phyloP scores from a whole-genome alignment of 2,797 vertebrate genomes.

The Pampus argenteus region DNA sequence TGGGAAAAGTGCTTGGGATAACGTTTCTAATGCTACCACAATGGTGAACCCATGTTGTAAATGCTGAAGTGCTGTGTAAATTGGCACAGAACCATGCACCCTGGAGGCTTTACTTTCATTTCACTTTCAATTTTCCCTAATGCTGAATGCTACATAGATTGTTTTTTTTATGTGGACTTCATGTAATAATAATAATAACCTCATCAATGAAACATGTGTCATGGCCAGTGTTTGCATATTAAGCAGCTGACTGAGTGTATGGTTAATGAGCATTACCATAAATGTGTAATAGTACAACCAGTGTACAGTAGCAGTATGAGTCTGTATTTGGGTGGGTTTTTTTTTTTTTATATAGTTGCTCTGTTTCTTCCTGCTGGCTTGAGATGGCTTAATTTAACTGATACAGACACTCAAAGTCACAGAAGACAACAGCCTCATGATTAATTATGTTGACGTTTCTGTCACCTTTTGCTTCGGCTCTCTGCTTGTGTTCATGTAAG shows the following conservation, averaged over 20 bases:
- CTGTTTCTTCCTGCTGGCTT: slow-evolving; percentile 27
- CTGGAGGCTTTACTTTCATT: background rate
- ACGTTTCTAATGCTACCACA: background rate
- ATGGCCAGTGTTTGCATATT: slow-evolving; percentile 2
- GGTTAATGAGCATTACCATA: background rate
- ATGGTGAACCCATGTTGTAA: background rate
- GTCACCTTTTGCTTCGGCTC: slow-evolving; percentile 32
- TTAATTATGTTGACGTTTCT: slow-evolving; percentile 57
- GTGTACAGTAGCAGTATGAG: background rate
- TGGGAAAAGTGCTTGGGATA: background rate
- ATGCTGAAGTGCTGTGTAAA: background rate
- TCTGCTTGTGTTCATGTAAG: slow-evolving; percentile 16
- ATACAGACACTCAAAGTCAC: slow-evolving; percentile 40
- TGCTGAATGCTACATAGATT: background rate
- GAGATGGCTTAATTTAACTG: slow-evolving; percentile 40
- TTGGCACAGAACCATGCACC: background rate
- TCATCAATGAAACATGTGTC: background rate
- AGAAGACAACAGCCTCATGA: slow-evolving; percentile 20
- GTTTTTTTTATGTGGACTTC: background rate
- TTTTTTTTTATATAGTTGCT: background rate
- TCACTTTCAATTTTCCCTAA: background rate
- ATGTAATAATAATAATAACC: background rate
- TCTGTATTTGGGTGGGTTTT: background rate
- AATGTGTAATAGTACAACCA: background rate
- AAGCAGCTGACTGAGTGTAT: background rate